phyloP scores from a whole-genome alignment of 2,888 invertebrate genomes.

The Fabriciana adippe region DNA sequence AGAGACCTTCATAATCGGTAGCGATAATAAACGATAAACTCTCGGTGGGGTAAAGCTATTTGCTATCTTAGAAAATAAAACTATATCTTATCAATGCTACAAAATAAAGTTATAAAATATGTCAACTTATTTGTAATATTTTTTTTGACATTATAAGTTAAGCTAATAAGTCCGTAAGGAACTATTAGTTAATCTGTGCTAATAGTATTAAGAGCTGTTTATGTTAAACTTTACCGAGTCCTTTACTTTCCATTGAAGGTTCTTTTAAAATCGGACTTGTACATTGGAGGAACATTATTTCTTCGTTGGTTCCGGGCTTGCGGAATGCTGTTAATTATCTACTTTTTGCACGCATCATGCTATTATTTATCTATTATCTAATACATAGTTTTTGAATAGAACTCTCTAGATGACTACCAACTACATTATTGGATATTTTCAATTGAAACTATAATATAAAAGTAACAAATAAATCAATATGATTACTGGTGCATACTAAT shows the following conservation, averaged over 20 bases:
- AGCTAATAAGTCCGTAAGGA: too few relatives aligned
- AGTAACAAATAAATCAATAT: neutral
- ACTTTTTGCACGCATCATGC: neutral
- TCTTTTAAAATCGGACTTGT: too few relatives aligned
- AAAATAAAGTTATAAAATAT: too few relatives aligned
- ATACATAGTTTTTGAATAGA: slow-evolving; percentile 6
- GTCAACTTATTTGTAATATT: neutral
- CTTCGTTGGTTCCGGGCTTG: slow-evolving; percentile 34
- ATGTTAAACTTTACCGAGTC: too few relatives aligned
- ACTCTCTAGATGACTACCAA: neutral
- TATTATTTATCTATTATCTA: slow-evolving; percentile 3
- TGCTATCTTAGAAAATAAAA: slow-evolving; percentile 1
- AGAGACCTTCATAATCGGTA: slow-evolving; percentile 8
- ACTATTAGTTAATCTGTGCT: too few relatives aligned
- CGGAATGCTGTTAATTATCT: slow-evolving; percentile 17
- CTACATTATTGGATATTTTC: neutral
- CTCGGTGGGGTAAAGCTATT: neutral
- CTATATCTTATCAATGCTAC: neutral
- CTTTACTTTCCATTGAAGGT: too few relatives aligned
- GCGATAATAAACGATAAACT: slow-evolving; percentile 3
- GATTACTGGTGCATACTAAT: neutral
- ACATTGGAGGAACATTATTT: neutral
- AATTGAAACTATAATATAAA: neutral
- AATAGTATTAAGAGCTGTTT: too few relatives aligned
- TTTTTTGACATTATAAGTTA: neutral